phyloP scores from a whole-genome alignment of 2,113 vertebrate genomes.

The Peromyscus leucopus region DNA sequence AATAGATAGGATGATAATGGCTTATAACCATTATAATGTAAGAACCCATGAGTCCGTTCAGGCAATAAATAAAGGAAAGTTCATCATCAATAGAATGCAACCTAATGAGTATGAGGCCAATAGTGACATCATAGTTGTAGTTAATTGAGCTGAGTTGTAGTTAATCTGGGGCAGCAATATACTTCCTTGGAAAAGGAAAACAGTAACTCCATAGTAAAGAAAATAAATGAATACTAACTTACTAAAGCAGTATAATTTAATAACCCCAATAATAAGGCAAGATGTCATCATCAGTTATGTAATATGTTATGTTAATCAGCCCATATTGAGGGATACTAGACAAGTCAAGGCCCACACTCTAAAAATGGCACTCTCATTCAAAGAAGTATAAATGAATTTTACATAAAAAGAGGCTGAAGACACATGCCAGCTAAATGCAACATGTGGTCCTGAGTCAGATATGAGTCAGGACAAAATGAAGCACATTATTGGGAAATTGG shows the following conservation, averaged over 20 bases:
- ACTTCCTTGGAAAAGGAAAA: conserved; percentile 39
- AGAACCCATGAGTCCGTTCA: background rate
- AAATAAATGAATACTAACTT: background rate
- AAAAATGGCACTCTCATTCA: background rate
- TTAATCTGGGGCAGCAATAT: background rate
- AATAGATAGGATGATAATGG: background rate
- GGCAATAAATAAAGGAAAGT: background rate
- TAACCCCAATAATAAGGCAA: background rate
- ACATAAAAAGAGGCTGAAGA: conserved; percentile 20
- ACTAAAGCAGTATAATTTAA: background rate
- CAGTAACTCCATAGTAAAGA: background rate
- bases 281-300: background rate
- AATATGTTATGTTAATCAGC: background rate
- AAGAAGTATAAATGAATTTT: background rate
- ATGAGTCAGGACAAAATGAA: background rate
- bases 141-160: background rate
- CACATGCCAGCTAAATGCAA: background rate
- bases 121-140: background rate
- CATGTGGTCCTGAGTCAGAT: background rate
- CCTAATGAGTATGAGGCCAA: background rate
- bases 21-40: background rate
- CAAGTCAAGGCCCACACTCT: background rate
- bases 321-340: background rate
- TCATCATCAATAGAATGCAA: background rate
- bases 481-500: background rate